These are phyloP conservation scores for Danio aesculapii DNA, from an alignment of 2,797 vertebrate genomes.

Conservation along the genomic window DNA sequence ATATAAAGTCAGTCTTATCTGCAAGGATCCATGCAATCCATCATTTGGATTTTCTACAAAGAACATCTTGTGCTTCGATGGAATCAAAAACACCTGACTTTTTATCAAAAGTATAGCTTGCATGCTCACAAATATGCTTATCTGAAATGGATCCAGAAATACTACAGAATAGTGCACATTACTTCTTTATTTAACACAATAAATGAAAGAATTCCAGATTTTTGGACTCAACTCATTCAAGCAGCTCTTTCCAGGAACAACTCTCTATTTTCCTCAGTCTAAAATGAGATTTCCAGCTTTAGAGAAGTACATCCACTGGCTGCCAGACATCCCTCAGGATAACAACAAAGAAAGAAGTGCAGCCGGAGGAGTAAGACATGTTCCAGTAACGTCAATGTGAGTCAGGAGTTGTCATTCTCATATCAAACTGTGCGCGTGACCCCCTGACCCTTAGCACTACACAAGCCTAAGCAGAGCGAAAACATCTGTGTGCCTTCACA, in stretches of 20 bases:
- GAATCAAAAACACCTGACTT: conserved; percentile 10
- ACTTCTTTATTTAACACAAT: background rate
- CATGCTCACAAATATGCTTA: background rate
- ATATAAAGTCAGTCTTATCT: background rate
- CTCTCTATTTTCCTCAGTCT: conserved; percentile 14
- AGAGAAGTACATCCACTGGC: background rate
- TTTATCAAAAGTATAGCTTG: background rate
- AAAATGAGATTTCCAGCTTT: conserved; percentile 34
- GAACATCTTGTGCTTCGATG: conserved; percentile 7
- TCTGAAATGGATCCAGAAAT: background rate
- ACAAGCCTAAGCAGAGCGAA: conserved; percentile 11
- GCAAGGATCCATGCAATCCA: conserved; percentile 8
- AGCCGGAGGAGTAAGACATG: conserved; percentile 13
- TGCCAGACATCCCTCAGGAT: conserved; percentile 25
- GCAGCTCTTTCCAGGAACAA: conserved; percentile 27
- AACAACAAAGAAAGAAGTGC: conserved; percentile 2
- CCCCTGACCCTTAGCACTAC: conserved; percentile 13
- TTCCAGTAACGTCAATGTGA: conserved; percentile 19
- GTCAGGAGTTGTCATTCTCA: conserved; percentile 34
- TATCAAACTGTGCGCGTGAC: conserved; percentile 6
- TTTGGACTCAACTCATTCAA: background rate
- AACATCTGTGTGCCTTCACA: conserved; percentile 47
- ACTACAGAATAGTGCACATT: background rate
- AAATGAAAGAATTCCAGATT: background rate
- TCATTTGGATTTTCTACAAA: background rate